A percentile compares a stretch with the other conserved stretches of the same genome.
These are phyloP conservation scores for Psilanteris sp. DNA, from an alignment of 1,140 invertebrate genomes.

Conservation along the genomic window DNA sequence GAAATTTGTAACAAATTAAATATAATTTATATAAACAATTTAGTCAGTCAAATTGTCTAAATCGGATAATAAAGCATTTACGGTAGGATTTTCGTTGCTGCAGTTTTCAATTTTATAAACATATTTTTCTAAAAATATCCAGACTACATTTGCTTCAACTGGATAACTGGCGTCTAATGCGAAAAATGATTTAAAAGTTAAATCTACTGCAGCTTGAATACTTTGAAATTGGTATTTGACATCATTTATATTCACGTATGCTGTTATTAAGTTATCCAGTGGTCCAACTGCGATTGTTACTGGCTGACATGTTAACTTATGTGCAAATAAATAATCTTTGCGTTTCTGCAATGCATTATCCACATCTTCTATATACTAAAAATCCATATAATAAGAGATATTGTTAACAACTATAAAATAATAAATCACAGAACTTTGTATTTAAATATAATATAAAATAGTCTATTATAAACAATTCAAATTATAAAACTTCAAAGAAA, in stretches of 20 bases:
- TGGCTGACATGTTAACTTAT: conserved; percentile 4
- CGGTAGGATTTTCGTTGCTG: neutral
- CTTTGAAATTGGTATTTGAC: conserved; percentile 1
- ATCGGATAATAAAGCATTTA: conserved; percentile 1
- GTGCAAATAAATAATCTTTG: neutral
- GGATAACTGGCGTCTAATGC: neutral
- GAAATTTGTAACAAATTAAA: too few species aligned
- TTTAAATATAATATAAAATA: too few species aligned
- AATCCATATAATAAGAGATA: too few species aligned
- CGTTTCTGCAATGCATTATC: neutral
- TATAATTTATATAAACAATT: too few species aligned
- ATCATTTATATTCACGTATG: neutral
- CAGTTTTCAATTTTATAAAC: neutral
- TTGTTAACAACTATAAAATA: too few species aligned
- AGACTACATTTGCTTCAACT: conserved; percentile 1
- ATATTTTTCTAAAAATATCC: too few species aligned
- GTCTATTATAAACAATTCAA: too few species aligned
- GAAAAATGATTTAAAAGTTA: neutral
- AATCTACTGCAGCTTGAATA: neutral
- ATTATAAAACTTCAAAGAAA: too few species aligned
- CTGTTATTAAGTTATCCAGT: neutral
- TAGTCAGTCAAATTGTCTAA: too few species aligned
- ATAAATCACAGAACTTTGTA: too few species aligned
- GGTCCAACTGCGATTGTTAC: neutral
- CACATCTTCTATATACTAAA: neutral